A percentile compares a stretch with the other conserved stretches of the same genome.
These are phyloP conservation scores for Aeoliscus strigatus DNA, from an alignment of 2,797 vertebrate genomes.

Conservation along the genomic window DNA sequence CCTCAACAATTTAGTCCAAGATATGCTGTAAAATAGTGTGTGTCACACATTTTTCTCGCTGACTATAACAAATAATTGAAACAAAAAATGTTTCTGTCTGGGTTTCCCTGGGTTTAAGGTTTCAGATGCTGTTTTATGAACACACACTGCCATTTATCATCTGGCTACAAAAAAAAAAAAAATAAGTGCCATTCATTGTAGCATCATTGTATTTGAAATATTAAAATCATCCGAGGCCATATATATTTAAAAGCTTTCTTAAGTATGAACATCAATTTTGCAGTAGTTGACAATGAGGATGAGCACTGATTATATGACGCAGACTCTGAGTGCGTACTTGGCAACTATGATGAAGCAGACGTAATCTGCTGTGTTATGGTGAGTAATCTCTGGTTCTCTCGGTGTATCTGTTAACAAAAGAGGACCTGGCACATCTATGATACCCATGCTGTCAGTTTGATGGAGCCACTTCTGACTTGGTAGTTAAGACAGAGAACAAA, in stretches of 20 bases:
- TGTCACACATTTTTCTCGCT: too few relatives aligned
- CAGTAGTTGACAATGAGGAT: conserved; percentile 35
- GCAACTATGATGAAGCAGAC: conserved; percentile 42
- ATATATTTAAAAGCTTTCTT: conserved; percentile 25
- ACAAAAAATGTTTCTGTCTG: too few relatives aligned
- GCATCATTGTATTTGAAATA: conserved; percentile 32
- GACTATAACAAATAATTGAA: too few relatives aligned
- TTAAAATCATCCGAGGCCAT: conserved; percentile 27
- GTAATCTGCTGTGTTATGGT: conserved; percentile 42
- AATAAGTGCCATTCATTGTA: conserved; percentile 32
- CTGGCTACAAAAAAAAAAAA: too few relatives aligned
- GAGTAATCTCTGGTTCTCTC: conserved; percentile 51
- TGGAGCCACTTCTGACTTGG: conserved; percentile 49
- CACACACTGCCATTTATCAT: too few relatives aligned
- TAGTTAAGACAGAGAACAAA: conserved; percentile 45
- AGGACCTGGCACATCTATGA: conserved; percentile 38
- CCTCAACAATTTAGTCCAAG: too few relatives aligned
- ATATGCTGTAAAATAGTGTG: too few relatives aligned
- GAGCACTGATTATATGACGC: conserved; percentile 31
- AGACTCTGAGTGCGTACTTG: conserved; percentile 35
- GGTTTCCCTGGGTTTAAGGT: too few relatives aligned
- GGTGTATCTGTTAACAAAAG: conserved; percentile 40
- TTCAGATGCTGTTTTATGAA: too few relatives aligned
- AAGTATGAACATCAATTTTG: conserved; percentile 46
- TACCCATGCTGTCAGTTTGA: conserved; percentile 51